These are phyloP conservation scores for Ochlodes sylvanus DNA, from an alignment of 2,888 invertebrate species.

Conservation along the genomic window DNA sequence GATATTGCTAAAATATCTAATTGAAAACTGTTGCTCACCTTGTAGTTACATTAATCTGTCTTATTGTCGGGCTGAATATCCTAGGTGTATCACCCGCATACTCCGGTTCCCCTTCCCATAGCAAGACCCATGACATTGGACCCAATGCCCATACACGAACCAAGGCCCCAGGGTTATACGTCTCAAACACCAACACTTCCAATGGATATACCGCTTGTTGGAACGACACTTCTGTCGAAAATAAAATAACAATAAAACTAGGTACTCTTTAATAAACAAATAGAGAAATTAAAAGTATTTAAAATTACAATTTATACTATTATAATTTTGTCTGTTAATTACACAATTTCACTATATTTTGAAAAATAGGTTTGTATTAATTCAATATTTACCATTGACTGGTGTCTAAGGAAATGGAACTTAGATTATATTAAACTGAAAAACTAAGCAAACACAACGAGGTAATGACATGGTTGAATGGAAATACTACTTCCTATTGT, in stretches of 20 bases:
- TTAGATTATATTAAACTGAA: not conserved
- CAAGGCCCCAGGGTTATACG: conserved; percentile 93
- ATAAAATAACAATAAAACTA: conserved; percentile 23
- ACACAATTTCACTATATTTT: too few relatives aligned
- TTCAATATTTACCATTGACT: too few relatives aligned
- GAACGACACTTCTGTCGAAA: conserved; percentile 86
- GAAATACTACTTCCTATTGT: conserved; percentile 23
- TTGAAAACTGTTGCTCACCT: conserved; percentile 56
- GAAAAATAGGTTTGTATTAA: too few relatives aligned
- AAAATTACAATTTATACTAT: too few relatives aligned
- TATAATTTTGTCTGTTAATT: too few relatives aligned
- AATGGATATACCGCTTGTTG: conserved; percentile 88
- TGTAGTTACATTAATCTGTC: conserved; percentile 76
- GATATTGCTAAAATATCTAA: too few relatives aligned
- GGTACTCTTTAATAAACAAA: not conserved
- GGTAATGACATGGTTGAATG: conserved; percentile 27
- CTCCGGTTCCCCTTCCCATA: conserved; percentile 91
- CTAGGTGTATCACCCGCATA: conserved; percentile 86
- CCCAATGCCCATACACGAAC: conserved; percentile 91
- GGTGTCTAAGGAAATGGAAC: not conserved
- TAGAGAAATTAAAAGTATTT: too few relatives aligned
- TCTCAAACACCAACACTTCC: conserved; percentile 91
- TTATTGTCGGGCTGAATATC: conserved; percentile 91
- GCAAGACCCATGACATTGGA: conserved; percentile 86
- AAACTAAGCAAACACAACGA: not conserved